Percentiles rank a stretch among this genome's conserved stretches.
These are phyloP conservation scores for Eupristina koningsbergeri DNA, from an alignment of 1,140 invertebrate species.

Conservation along the genomic window DNA sequence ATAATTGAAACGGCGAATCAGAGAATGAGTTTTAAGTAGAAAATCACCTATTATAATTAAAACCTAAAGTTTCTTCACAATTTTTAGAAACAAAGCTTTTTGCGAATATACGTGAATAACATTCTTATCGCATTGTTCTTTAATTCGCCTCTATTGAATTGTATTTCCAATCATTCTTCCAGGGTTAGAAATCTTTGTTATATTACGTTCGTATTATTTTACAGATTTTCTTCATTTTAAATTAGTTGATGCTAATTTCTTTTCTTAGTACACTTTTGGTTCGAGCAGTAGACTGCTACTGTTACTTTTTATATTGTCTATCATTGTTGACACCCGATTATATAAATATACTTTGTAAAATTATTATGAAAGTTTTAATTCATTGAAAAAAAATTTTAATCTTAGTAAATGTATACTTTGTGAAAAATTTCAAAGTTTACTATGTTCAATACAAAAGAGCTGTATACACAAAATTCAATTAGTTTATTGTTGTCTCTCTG, in stretches of 20 bases:
- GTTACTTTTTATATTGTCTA: not conserved
- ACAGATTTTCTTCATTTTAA: conserved; percentile 42
- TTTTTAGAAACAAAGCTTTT: conserved; percentile 41
- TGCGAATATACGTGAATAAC: conserved; percentile 31
- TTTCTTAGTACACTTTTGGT: conserved; percentile 24
- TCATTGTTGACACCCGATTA: conserved; percentile 30
- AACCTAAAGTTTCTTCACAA: conserved; percentile 43
- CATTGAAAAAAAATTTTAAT: conserved; percentile 27
- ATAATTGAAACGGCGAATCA: conserved; percentile 26
- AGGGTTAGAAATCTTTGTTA: conserved; percentile 27
- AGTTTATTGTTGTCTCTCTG: conserved; percentile 44
- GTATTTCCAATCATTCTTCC: conserved; percentile 25
- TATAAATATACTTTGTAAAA: conserved; percentile 35
- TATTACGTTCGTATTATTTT: conserved; percentile 43
- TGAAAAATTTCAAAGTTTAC: conserved; percentile 43
- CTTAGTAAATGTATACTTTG: conserved; percentile 46
- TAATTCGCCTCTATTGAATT: conserved; percentile 41
- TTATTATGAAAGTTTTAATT: conserved; percentile 27
- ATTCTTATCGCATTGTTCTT: conserved; percentile 36
- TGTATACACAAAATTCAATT: conserved; percentile 37
- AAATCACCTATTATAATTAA: conserved; percentile 10
- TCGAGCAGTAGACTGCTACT: not conserved
- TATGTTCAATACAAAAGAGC: conserved; percentile 46
- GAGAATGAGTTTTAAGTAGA: conserved; percentile 46
- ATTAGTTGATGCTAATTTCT: conserved; percentile 40